Percentiles rank a stretch among this genome's conserved stretches.
Conservation (phyloP, 2,888 invertebrate genomes). For the Endomychus coccineus region DNA sequence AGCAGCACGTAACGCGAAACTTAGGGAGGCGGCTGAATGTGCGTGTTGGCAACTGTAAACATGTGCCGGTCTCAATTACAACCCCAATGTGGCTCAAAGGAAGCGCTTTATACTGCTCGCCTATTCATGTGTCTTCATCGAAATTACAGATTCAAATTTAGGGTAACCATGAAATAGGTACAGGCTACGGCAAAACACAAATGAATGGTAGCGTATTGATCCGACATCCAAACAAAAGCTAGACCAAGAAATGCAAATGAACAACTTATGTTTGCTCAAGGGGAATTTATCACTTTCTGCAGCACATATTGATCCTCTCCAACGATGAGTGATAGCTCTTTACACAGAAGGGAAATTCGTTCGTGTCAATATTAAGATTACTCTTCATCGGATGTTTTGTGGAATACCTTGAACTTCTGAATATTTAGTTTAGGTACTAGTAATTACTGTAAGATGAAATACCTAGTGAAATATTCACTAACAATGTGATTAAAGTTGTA, state of each 20-base stretch:
- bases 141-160: neutral
- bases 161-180: neutral
- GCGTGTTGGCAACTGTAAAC: slow-evolving; percentile 1
- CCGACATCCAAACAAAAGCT: slow-evolving; percentile 19
- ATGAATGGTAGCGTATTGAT: slow-evolving; percentile 19
- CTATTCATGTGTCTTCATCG: neutral
- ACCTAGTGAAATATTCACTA: too few relatives aligned
- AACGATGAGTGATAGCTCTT: neutral
- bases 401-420: too few relatives aligned
- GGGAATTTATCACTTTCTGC: slow-evolving; percentile 16
- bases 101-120: slow-evolving; percentile 1
- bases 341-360: too few relatives aligned
- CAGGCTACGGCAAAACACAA: slow-evolving; percentile 3
- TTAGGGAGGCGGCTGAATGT: neutral
- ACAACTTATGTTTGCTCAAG: slow-evolving; percentile 16
- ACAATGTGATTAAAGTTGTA: too few relatives aligned
- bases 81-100: neutral
- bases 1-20: too few relatives aligned
- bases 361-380: too few relatives aligned
- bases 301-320: neutral
- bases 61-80: neutral
- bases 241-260: slow-evolving; percentile 21
- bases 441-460: too few relatives aligned
- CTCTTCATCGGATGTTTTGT: too few relatives aligned
- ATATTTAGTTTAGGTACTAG: too few relatives aligned